Conservation (phyloP, 2,888 invertebrate genomes). For the Cinara cedri region DNA sequence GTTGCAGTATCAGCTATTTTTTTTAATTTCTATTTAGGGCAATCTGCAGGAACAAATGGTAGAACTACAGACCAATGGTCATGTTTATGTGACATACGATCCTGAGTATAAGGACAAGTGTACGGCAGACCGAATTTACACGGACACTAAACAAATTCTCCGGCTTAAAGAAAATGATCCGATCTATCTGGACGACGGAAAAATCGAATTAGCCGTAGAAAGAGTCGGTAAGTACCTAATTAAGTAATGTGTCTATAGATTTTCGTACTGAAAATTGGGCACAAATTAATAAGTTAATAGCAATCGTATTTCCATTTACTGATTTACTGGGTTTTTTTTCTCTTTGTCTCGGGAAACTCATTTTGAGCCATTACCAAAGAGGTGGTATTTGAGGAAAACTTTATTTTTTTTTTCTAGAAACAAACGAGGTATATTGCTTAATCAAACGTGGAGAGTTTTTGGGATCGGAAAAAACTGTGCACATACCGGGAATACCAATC, state of each 20-base stretch:
- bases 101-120: conserved; percentile 58
- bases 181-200: conserved; percentile 59
- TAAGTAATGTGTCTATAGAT: neutral
- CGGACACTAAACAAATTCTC: conserved; percentile 58
- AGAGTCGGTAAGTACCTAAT: conserved; percentile 34
- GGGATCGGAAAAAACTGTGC: conserved; percentile 66
- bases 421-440: conserved; percentile 66
- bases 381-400: neutral
- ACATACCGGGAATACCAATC: conserved; percentile 66
- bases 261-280: neutral
- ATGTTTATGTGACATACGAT: conserved; percentile 59
- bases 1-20: too few species aligned
- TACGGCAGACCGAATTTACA: conserved; percentile 58
- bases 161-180: conserved; percentile 58
- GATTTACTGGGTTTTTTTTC: neutral
- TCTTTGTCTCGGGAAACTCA: too few species aligned
- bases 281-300: neutral
- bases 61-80: conserved; percentile 58
- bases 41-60: conserved; percentile 34
- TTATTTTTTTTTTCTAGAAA: conserved; percentile 61
- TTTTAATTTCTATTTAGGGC: neutral
- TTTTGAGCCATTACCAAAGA: neutral
- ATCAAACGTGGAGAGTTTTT: conserved; percentile 67
- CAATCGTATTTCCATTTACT: too few species aligned
- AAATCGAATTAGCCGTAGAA: conserved; percentile 59